A percentile compares a stretch with the other conserved stretches of the same genome.
Evolutionary conservation across 2,888 invertebrate genomes (phyloP).

Genomic region (Rotaria sp.): DNA sequence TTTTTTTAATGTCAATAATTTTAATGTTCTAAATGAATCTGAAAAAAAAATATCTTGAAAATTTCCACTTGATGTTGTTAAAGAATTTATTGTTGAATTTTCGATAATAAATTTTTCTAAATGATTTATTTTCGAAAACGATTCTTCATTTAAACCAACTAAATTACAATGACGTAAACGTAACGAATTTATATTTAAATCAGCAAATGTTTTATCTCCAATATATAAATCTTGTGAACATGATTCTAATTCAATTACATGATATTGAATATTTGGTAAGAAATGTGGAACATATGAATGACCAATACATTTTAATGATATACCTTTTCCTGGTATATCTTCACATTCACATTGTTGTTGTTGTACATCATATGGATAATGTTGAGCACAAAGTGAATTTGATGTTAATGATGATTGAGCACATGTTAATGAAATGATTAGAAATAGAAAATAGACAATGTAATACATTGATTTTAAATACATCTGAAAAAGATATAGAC

Average conservation of each 20-base stretch:
- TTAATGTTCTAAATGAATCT: not conserved
- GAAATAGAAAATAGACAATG: not conserved
- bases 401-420: not conserved
- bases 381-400: not conserved
- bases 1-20: not conserved
- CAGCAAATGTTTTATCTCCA: conserved; percentile 24
- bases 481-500: not conserved
- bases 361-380: not conserved
- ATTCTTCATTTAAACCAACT: not conserved
- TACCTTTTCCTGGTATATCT: not conserved
- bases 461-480: not conserved
- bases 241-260: not conserved
- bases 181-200: not conserved
- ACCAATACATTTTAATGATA: not conserved
- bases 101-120: conserved; percentile 6
- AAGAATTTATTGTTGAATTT: not conserved
- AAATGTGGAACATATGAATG: not conserved
- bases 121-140: conserved; percentile 3
- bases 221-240: not conserved
- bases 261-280: not conserved
- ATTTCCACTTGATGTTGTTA: not conserved
- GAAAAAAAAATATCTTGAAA: not conserved
- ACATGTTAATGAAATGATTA: not conserved
- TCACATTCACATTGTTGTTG: not conserved
- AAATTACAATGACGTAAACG: conserved; percentile 12